Conservation (phyloP, 53 echinoderm and acorn worm species). For the Astropecten irregularis region DNA sequence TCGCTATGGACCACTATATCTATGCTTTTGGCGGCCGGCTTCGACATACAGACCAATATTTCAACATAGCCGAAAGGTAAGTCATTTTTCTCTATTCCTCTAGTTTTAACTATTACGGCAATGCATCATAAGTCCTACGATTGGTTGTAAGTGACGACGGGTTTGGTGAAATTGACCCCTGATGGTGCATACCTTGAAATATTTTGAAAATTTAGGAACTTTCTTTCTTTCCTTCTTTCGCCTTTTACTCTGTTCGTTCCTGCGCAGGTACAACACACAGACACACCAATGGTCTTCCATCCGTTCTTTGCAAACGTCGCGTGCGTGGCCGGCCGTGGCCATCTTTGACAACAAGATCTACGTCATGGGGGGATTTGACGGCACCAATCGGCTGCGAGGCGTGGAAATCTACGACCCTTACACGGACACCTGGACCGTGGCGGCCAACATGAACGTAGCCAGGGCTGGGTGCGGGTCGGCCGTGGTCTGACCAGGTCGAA, state of each 20-base stretch:
- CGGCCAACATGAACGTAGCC: slow-evolving; percentile 84
- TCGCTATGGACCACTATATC: slow-evolving; percentile 99
- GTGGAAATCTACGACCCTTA: slow-evolving; percentile 97
- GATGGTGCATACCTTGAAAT: too few relatives aligned
- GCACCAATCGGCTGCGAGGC: slow-evolving; percentile 79
- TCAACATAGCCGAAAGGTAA: slow-evolving; percentile 95
- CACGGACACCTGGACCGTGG: slow-evolving; percentile 84
- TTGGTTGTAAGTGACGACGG: too few relatives aligned
- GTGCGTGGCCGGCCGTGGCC: slow-evolving; percentile 97
- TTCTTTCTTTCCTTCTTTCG: too few relatives aligned
- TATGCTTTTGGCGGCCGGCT: slow-evolving; percentile 98
- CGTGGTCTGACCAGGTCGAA: slow-evolving; percentile 80
- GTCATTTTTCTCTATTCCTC: background rate
- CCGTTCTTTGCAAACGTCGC: slow-evolving; percentile 77
- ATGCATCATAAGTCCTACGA: too few relatives aligned
- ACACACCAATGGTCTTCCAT: slow-evolving; percentile 99
- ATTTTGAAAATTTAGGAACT: too few relatives aligned
- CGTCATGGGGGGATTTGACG: slow-evolving; percentile 98
- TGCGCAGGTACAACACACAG: slow-evolving; percentile 92
- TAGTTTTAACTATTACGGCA: too few relatives aligned
- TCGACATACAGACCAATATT: slow-evolving; percentile 98
- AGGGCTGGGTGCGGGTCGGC: slow-evolving; percentile 91
- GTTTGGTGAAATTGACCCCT: too few relatives aligned
- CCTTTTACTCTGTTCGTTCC: background rate
- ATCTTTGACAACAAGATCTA: slow-evolving; percentile 99